These are phyloP conservation scores for Spinus olivaceus DNA, from an alignment of 2,797 vertebrate genomes.

Conservation along the genomic window DNA sequence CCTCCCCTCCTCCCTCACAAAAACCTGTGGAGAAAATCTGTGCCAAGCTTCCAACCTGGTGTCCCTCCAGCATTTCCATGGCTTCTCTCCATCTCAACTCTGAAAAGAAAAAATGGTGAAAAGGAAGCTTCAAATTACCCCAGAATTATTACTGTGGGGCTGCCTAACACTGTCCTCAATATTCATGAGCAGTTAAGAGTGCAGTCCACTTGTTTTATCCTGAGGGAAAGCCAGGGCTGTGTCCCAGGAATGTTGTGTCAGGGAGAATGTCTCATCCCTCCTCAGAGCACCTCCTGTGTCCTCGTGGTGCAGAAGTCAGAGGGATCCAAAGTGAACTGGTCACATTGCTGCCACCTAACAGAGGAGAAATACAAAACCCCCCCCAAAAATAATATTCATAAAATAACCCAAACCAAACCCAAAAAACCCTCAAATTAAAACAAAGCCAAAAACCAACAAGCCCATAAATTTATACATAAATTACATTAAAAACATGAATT, in stretches of 20 bases:
- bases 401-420: background rate
- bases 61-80: background rate
- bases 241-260: background rate
- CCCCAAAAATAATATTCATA: too few relatives aligned
- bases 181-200: background rate
- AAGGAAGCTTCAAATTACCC: background rate
- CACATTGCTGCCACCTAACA: background rate
- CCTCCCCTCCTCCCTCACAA: background rate
- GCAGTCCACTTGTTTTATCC: background rate
- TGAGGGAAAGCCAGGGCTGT: background rate
- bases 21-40: background rate
- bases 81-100: background rate
- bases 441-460: background rate
- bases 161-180: background rate
- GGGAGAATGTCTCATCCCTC: background rate
- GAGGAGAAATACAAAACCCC: background rate
- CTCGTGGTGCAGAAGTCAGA: background rate
- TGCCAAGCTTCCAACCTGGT: background rate
- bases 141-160: background rate
- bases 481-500: background rate
- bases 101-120: background rate
- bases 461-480: background rate
- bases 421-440: background rate
- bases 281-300: background rate
- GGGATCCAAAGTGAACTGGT: background rate